These are phyloP conservation scores for Cheilosia scutellata DNA, from an alignment of 2,888 invertebrate genomes.

Conservation along the genomic window DNA sequence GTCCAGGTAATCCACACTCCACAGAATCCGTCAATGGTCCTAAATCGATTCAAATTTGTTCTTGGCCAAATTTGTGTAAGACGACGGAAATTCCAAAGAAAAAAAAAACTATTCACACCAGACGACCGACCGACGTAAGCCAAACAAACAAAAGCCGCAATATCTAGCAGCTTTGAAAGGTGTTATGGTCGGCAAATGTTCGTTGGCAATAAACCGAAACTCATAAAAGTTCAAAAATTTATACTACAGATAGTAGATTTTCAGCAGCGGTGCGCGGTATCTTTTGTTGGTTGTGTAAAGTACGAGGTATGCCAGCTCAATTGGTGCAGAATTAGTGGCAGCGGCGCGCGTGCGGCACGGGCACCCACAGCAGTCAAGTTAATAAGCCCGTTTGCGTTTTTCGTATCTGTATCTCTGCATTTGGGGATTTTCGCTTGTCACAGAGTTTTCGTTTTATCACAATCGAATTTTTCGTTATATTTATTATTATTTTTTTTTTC, in stretches of 20 bases:
- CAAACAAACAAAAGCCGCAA: slow-evolving; percentile 27
- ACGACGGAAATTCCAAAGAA: slow-evolving; percentile 2
- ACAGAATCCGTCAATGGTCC: slow-evolving; percentile 4
- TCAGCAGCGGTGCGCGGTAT: slow-evolving; percentile 44
- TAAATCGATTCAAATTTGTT: slow-evolving; percentile 48
- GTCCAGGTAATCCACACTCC: slow-evolving; percentile 1
- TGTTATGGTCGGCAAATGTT: slow-evolving; percentile 49
- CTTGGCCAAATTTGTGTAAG: slow-evolving; percentile 28
- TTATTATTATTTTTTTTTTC: not conserved
- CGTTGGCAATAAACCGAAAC: slow-evolving; percentile 59
- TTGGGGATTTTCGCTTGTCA: slow-evolving; percentile 69
- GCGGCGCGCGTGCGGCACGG: not conserved
- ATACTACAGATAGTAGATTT: slow-evolving; percentile 60
- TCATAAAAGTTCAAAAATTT: slow-evolving; percentile 57
- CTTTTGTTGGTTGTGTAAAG: slow-evolving; percentile 42
- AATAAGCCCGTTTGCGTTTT: slow-evolving; percentile 36
- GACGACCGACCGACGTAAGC: not conserved
- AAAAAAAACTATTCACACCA: not conserved
- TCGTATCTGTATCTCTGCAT: slow-evolving; percentile 46
- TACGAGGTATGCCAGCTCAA: slow-evolving; percentile 31
- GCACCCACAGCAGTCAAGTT: slow-evolving; percentile 52
- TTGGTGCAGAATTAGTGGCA: slow-evolving; percentile 47
- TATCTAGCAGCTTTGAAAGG: slow-evolving; percentile 25
- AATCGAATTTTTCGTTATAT: not conserved
- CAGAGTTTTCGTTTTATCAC: slow-evolving; percentile 39